Conservation (phyloP, 2,888 invertebrate species). For the Dusona sp. region DNA sequence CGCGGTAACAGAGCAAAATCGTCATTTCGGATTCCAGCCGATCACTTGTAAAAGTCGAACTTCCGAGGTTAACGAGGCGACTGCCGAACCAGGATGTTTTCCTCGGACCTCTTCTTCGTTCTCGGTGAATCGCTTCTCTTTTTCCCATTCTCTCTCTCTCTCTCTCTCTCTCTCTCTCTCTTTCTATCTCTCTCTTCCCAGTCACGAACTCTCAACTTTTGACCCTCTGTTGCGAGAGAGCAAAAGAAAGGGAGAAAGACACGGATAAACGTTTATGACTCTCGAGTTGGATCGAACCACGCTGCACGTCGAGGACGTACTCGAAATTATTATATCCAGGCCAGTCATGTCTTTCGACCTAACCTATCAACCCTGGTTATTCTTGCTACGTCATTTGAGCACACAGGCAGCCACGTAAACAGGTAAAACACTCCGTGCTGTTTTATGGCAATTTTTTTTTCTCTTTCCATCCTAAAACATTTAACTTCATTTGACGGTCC, state of each 20-base stretch:
- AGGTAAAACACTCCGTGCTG: constrained; percentile 3
- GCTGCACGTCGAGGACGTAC: constrained; percentile 49
- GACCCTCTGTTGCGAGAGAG: constrained; percentile 37
- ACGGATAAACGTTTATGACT: constrained; percentile 62
- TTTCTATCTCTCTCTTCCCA: not conserved
- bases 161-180: no score
- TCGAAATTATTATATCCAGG: constrained; percentile 66
- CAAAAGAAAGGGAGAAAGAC: constrained; percentile 4
- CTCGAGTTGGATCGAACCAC: constrained; percentile 58
- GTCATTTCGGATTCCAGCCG: constrained; percentile 61
- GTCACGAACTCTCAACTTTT: constrained; percentile 52
- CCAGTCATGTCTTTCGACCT: constrained; percentile 45
- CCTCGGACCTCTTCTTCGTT: constrained; percentile 25
- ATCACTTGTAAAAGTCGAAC: constrained; percentile 69
- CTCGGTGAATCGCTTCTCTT: constrained; percentile 30
- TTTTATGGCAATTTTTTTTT: constrained; percentile 28
- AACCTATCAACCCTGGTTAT: constrained; percentile 35
- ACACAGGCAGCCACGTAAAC: constrained; percentile 8
- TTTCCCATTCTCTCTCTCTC: no score
- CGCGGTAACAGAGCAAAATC: constrained; percentile 34
- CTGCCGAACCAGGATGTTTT: constrained; percentile 38
- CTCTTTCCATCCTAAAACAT: constrained; percentile 19
- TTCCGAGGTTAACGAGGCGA: constrained; percentile 66
- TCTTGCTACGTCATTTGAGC: constrained; percentile 8
- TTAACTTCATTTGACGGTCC: constrained; percentile 31